Evolutionary conservation across 2,797 vertebrate genomes (phyloP).

Genomic region (Chloroceryle inda): DNA sequence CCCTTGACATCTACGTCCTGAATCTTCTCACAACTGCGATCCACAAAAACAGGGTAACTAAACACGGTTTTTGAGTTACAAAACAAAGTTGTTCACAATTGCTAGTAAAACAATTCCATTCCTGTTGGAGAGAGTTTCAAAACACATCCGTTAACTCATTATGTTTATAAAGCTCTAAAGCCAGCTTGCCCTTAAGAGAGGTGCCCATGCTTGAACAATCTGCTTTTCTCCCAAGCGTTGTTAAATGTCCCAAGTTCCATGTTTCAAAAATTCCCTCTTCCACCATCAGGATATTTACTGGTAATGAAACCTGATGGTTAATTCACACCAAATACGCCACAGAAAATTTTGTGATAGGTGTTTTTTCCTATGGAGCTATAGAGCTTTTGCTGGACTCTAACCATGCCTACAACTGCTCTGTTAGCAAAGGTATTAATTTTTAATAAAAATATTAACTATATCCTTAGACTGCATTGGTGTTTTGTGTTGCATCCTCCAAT

Average conservation of each 20-base stretch:
- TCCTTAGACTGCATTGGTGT: background rate
- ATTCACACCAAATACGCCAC: background rate
- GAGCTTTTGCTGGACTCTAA: background rate
- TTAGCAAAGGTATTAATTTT: background rate
- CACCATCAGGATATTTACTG: background rate
- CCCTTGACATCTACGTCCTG: accelerated
- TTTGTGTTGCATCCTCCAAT: background rate
- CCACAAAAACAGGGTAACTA: background rate
- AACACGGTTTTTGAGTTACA: slow-evolving; percentile 7
- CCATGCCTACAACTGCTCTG: background rate
- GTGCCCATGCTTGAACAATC: background rate
- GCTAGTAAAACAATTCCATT: slow-evolving; percentile 23
- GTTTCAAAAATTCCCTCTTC: background rate
- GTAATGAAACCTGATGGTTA: background rate
- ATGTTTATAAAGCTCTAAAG: slow-evolving; percentile 35
- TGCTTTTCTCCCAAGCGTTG: background rate
- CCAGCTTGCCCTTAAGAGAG: slow-evolving; percentile 27
- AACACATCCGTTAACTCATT: slow-evolving; percentile 37
- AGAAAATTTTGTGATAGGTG: background rate
- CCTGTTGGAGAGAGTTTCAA: slow-evolving; percentile 23
- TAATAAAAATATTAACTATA: background rate
- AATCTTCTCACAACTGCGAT: background rate
- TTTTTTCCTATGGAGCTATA: background rate
- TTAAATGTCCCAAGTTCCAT: background rate
- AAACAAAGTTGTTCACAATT: slow-evolving; percentile 10